A percentile compares a stretch with the other conserved stretches of the same genome.
These are phyloP conservation scores for Podotricha telesiphe DNA, from an alignment of 2,888 invertebrate species.

Conservation along the genomic window DNA sequence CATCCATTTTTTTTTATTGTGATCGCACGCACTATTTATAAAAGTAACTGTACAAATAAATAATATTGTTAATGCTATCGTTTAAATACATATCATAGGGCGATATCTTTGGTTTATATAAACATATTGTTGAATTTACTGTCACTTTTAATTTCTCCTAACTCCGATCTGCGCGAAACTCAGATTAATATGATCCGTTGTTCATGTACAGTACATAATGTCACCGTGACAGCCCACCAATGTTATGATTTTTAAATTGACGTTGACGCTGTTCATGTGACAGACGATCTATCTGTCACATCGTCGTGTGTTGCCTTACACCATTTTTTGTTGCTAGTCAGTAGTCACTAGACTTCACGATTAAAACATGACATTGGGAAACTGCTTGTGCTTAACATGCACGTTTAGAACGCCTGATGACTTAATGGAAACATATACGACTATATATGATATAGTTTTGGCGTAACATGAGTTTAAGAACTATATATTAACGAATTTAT, in stretches of 20 bases:
- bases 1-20: slow-evolving; percentile 66
- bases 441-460: no score
- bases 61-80: slow-evolving; percentile 35
- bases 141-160: slow-evolving; percentile 35
- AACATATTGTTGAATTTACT: slow-evolving; percentile 32
- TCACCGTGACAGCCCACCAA: slow-evolving; percentile 13
- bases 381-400: no score
- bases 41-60: slow-evolving; percentile 26
- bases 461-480: no score
- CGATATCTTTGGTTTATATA: slow-evolving; percentile 22
- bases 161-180: slow-evolving; percentile 39
- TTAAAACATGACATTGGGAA: no score
- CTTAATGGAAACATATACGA: no score
- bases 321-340: no score
- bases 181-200: slow-evolving; percentile 27
- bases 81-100: slow-evolving; percentile 13
- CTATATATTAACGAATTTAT: no score
- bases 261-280: slow-evolving; percentile 21
- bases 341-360: no score
- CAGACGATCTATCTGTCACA: slow-evolving; percentile 3
- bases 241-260: slow-evolving; percentile 28
- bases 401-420: no score
- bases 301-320: no score
- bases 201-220: slow-evolving; percentile 26
- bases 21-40: slow-evolving; percentile 26